These are phyloP conservation scores for Hippocampus mohnikei DNA, from an alignment of 2,113 vertebrate genomes.

Conservation along the genomic window DNA sequence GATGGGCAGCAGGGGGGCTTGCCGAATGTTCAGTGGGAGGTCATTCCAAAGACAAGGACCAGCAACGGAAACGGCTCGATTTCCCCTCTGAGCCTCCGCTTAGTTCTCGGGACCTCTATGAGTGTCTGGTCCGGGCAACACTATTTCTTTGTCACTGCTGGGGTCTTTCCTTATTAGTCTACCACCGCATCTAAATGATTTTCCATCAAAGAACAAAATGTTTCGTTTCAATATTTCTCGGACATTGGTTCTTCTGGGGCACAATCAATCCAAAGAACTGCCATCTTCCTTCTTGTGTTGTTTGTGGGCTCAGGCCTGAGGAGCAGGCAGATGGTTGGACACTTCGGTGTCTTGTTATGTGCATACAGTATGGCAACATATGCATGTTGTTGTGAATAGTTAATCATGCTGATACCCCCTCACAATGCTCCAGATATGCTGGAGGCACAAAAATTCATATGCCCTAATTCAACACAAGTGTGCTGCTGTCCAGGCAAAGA, in stretches of 20 bases:
- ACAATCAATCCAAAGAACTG: constrained; percentile 15
- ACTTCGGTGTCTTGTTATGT: constrained; percentile 32
- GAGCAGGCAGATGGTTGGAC: constrained; percentile 51
- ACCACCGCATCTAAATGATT: not conserved
- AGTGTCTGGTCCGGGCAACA: no score
- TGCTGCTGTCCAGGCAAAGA: not conserved
- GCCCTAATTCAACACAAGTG: constrained; percentile 56
- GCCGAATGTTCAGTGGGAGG: no score
- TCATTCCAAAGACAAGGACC: no score
- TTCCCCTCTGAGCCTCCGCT: no score
- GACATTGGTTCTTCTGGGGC: not conserved
- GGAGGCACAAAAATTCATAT: constrained; percentile 68
- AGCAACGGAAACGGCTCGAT: no score
- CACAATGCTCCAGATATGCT: constrained; percentile 43
- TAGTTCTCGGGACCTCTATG: no score
- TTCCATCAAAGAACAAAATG: not conserved
- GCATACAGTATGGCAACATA: constrained; percentile 24
- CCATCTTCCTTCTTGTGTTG: not conserved
- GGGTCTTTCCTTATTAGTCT: constrained; percentile 1
- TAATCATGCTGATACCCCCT: constrained; percentile 51
- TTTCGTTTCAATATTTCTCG: constrained; percentile 3
- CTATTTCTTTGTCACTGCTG: no score
- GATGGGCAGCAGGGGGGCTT: no score
- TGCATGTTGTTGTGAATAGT: constrained; percentile 59
- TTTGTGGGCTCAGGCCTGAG: constrained; percentile 23